Evolutionary conservation across 1,140 invertebrate species (phyloP), one percentile per base, ranked within the genome.

Genomic region (Lepidurus arcticus): DNA sequence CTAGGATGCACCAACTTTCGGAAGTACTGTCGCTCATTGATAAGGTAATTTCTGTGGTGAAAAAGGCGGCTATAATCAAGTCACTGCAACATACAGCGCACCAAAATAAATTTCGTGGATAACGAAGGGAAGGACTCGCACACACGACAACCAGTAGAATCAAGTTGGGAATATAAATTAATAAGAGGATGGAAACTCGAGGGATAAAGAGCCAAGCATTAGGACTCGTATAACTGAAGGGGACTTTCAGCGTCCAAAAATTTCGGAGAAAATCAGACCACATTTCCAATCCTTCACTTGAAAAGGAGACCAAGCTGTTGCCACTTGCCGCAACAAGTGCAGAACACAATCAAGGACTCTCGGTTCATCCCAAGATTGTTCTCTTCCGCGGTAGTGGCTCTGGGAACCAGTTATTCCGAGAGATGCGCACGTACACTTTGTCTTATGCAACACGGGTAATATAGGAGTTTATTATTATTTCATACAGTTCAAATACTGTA

Each of bases 21-120:
- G 53, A 65, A 65, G 53, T 65, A 65, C 9, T 65, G 16, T 3
- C 21, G 16, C 16, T 65, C 53, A 65, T 65, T 65, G 53, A 65
- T 21, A 65, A 65, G 1, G 53, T 16, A 16, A 65, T 65, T 65
- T 65, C 53, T 21, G 53, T 65, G 1, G 53, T 65, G 53, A 65
- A 65, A 65, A 65, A 65, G 53, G 16, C 16, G 16, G 53, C 53
- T 7, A 65, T 1, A 13, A 65, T 65, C 53, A 65, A 65, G n/a
- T 65, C 53, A 16, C 53, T 65, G 53, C 53, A 65, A 65, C 53
- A 65, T 7, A 65, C 53, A 65, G 53, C 53, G 21, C 53, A 65
- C 53, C 53, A 65, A 65, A 65, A 65, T 7, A 65, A 7, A 65
- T 65, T 65, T 3, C 53, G 53, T 1, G 53, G 53, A 16, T 65